These are phyloP conservation scores for Brachystomella parvula DNA, from an alignment of 1,140 invertebrate species.

Conservation along the genomic window DNA sequence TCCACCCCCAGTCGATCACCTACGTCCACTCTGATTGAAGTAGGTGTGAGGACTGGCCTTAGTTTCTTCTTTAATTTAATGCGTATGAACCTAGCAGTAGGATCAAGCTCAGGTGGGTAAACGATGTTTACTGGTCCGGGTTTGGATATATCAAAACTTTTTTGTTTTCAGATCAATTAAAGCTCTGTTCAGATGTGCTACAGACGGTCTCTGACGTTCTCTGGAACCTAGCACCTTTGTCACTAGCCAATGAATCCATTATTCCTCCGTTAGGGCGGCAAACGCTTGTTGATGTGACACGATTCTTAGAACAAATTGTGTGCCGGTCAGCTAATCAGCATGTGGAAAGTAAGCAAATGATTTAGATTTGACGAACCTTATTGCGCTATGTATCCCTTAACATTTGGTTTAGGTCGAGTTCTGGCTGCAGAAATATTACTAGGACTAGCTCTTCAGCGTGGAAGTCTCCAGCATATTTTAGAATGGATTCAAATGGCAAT, in stretches of 20 bases:
- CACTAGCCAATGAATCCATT: slow-evolving; percentile 54
- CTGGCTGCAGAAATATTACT: slow-evolving; percentile 53
- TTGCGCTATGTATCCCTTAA: not conserved
- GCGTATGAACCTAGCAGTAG: slow-evolving; percentile 50
- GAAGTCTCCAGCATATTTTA: slow-evolving; percentile 54
- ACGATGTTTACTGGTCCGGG: not conserved
- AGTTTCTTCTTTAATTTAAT: slow-evolving; percentile 55
- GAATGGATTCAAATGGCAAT: slow-evolving; percentile 60
- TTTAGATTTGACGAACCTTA: not conserved
- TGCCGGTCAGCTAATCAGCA: slow-evolving; percentile 50
- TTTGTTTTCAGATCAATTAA: slow-evolving; percentile 39
- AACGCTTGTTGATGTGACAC: slow-evolving; percentile 49
- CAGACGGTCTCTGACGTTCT: slow-evolving; percentile 53
- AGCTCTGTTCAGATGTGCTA: slow-evolving; percentile 53
- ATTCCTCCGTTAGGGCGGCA: slow-evolving; percentile 51
- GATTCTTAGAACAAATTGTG: slow-evolving; percentile 51
- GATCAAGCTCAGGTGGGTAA: slow-evolving; percentile 18
- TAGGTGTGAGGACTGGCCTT: slow-evolving; percentile 57
- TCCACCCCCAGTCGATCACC: slow-evolving; percentile 37
- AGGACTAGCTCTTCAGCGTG: slow-evolving; percentile 53
- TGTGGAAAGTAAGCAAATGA: slow-evolving; percentile 44
- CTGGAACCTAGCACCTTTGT: slow-evolving; percentile 51
- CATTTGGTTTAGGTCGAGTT: slow-evolving; percentile 41
- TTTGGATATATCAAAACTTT: not conserved
- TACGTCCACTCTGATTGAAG: slow-evolving; percentile 54